These are phyloP conservation scores for Tautogolabrus adspersus DNA, from an alignment of 2,113 vertebrate species.

Conservation along the genomic window DNA sequence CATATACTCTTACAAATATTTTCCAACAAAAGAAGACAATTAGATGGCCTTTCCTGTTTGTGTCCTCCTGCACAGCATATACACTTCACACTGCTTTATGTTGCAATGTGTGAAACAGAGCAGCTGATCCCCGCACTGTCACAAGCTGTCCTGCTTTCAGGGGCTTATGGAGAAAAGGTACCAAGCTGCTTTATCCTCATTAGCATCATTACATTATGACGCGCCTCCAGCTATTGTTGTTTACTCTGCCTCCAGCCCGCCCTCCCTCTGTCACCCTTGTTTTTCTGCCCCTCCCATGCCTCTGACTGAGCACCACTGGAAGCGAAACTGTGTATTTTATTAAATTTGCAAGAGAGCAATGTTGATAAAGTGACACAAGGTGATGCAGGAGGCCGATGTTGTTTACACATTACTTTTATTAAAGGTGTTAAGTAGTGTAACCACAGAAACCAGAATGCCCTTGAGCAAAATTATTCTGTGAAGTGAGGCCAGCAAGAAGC, in stretches of 20 bases:
- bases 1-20: neutral
- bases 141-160: slow-evolving; percentile 70
- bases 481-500: neutral
- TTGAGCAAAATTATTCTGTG: neutral
- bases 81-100: neutral
- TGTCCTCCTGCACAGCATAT: neutral
- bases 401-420: neutral
- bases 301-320: neutral
- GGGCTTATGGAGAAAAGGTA: slow-evolving; percentile 67
- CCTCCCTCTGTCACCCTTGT: neutral
- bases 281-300: neutral
- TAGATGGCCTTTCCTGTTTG: neutral
- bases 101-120: slow-evolving; percentile 36
- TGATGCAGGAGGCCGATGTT: neutral
- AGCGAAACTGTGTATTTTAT: neutral
- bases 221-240: slow-evolving; percentile 59
- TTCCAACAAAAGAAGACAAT: neutral
- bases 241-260: neutral
- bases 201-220: slow-evolving; percentile 68
- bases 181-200: slow-evolving; percentile 71
- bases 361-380: neutral
- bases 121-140: slow-evolving; percentile 61
- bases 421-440: neutral
- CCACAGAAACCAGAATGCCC: neutral
- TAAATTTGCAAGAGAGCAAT: neutral